Evolutionary conservation across 2,797 vertebrate species (phyloP).

Genomic region (Tiaroga cobitis): DNA sequence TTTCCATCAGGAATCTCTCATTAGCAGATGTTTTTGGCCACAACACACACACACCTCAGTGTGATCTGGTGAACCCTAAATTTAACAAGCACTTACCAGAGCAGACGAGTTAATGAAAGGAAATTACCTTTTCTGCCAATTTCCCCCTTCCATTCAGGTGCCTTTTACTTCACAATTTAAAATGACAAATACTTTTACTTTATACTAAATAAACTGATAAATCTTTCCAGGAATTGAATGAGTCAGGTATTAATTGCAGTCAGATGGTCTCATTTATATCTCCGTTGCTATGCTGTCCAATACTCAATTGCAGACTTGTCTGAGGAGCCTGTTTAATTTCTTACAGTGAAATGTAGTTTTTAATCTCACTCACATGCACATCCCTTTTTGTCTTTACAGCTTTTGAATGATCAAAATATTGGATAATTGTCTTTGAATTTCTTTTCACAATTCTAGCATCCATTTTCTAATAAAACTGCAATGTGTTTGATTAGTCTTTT

Average conservation of each 20-base stretch:
- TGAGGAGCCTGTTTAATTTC: conserved; percentile 76
- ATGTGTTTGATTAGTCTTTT: conserved; percentile 33
- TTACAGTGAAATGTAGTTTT: conserved; percentile 32
- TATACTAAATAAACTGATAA: background rate
- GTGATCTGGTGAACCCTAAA: conserved; percentile 83
- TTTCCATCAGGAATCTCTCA: conserved; percentile 81
- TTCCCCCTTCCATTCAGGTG: conserved; percentile 73
- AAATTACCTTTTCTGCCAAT: conserved; percentile 87
- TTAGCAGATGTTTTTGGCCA: conserved; percentile 85
- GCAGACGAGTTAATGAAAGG: conserved; percentile 91
- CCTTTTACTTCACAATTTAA: conserved; percentile 76
- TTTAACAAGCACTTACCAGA: conserved; percentile 88
- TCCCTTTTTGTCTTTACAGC: background rate
- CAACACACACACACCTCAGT: conserved; percentile 65
- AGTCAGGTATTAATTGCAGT: conserved; percentile 44
- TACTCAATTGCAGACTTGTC: conserved; percentile 67
- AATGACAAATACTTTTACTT: conserved; percentile 34
- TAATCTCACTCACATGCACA: background rate
- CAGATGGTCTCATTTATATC: conserved; percentile 42
- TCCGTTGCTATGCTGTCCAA: conserved; percentile 48
- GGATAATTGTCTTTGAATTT: background rate
- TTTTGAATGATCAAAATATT: conserved; percentile 4
- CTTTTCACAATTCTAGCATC: background rate
- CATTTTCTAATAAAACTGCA: conserved; percentile 15
- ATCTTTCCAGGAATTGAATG: conserved; percentile 6